phyloP scores from a whole-genome alignment of 64 coral and sea anemone species.

The Dendronephthya gigantea region DNA sequence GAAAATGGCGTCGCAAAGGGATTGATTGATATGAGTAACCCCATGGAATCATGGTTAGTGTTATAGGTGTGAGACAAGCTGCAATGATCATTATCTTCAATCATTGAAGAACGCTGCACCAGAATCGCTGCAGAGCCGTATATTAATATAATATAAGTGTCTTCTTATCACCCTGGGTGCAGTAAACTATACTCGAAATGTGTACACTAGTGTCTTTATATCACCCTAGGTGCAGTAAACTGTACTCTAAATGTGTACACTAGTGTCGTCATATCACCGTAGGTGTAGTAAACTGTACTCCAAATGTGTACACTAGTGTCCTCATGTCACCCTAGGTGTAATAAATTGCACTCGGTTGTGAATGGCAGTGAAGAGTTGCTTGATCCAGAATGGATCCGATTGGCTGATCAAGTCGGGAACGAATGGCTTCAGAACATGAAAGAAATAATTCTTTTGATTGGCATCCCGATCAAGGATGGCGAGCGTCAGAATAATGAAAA shows the following conservation, averaged over 20 bases:
- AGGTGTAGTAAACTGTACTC: not conserved
- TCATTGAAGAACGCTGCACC: no score
- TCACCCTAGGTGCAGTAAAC: no score
- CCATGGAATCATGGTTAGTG: slow-evolving; percentile 83
- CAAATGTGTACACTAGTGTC: not conserved
- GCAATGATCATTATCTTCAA: no score
- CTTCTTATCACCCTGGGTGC: no score
- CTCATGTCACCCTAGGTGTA: slow-evolving; percentile 41
- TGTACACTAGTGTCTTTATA: no score
- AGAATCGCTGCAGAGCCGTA: no score
- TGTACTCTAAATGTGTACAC: no score
- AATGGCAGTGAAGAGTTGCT: slow-evolving; percentile 54
- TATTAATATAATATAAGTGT: no score
- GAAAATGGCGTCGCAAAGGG: slow-evolving; percentile 96
- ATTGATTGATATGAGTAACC: slow-evolving; percentile 86
- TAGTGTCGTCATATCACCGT: no score
- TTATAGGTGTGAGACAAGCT: no score
- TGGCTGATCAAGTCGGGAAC: slow-evolving; percentile 58
- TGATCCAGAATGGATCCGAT: slow-evolving; percentile 83
- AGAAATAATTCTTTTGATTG: slow-evolving; percentile 56
- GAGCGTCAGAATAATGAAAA: slow-evolving; percentile 22
- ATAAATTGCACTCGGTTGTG: slow-evolving; percentile 56
- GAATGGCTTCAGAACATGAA: slow-evolving; percentile 63
- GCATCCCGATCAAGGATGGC: slow-evolving; percentile 59
- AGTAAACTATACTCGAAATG: no score